Conservation (phyloP, 2,113 vertebrate species). For the Pleuronectes platessa region DNA sequence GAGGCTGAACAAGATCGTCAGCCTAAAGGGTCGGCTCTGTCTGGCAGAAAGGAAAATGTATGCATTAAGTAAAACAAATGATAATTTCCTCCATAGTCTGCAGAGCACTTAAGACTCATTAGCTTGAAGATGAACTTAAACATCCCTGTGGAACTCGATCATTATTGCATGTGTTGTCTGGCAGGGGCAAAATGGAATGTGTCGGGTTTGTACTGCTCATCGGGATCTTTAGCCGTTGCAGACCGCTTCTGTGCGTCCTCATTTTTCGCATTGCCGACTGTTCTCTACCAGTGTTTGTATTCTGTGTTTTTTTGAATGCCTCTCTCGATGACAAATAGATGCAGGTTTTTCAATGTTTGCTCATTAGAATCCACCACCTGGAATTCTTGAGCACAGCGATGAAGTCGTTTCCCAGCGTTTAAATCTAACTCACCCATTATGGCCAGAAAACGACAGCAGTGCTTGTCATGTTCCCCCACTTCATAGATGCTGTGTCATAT, state of each 20-base stretch:
- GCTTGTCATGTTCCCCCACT: conserved; percentile 49
- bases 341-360: conserved; percentile 14
- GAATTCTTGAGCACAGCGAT: conserved; percentile 11
- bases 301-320: neutral
- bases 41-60: conserved; percentile 67
- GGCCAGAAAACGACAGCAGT: conserved; percentile 66
- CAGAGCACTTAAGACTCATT: conserved; percentile 58
- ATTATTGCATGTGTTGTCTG: conserved; percentile 26
- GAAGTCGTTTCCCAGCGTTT: conserved; percentile 35
- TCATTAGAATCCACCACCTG: conserved; percentile 36
- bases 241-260: conserved; percentile 1
- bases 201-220: neutral
- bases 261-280: conserved; percentile 1
- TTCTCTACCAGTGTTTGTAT: conserved; percentile 7
- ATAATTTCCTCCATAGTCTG: conserved; percentile 53
- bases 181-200: conserved; percentile 2
- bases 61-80: conserved; percentile 65
- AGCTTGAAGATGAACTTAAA: conserved; percentile 49
- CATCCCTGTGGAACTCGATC: conserved; percentile 47
- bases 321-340: conserved; percentile 27
- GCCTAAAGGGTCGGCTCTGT: conserved; percentile 48
- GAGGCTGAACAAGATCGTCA: conserved; percentile 53
- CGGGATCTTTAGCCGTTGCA: conserved; percentile 29
- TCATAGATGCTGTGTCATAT: conserved; percentile 62
- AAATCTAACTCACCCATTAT: conserved; percentile 47